Evolutionary conservation across 1,140 invertebrate species (phyloP).

Genomic region (Odontomachus brunneus): DNA sequence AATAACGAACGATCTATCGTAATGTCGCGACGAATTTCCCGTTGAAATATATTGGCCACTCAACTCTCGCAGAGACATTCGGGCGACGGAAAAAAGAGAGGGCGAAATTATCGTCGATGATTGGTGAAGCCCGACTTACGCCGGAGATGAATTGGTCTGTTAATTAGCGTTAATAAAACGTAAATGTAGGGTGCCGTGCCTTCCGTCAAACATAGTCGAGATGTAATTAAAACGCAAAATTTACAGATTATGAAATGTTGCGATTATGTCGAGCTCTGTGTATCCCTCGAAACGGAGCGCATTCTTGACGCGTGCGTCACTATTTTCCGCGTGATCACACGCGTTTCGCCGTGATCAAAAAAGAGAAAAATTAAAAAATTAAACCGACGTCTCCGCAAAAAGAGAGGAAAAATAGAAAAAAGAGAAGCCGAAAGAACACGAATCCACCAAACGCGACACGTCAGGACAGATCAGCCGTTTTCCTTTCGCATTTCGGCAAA

Average conservation of each 20-base stretch:
- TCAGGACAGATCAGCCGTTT: neutral
- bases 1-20: conserved; percentile 14
- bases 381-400: no score
- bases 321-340: neutral
- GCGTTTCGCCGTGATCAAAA: neutral
- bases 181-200: conserved; percentile 34
- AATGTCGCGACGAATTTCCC: conserved; percentile 18
- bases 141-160: conserved; percentile 1
- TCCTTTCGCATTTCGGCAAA: conserved; percentile 21
- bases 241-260: conserved; percentile 1
- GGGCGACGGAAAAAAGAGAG: neutral
- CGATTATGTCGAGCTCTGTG: neutral
- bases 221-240: conserved; percentile 27
- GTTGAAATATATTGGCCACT: neutral
- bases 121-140: neutral
- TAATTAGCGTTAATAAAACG: conserved; percentile 24
- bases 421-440: neutral
- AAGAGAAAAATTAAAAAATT: no score
- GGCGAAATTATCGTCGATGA: conserved; percentile 7
- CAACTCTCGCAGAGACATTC: neutral
- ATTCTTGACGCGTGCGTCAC: conserved; percentile 36
- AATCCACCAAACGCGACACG: neutral
- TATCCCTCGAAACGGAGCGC: neutral
- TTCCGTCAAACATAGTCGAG: conserved; percentile 17
- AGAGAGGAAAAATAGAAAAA: no score